Conservation (phyloP, 2,888 invertebrate species). For the Xanthorhoe designata region DNA sequence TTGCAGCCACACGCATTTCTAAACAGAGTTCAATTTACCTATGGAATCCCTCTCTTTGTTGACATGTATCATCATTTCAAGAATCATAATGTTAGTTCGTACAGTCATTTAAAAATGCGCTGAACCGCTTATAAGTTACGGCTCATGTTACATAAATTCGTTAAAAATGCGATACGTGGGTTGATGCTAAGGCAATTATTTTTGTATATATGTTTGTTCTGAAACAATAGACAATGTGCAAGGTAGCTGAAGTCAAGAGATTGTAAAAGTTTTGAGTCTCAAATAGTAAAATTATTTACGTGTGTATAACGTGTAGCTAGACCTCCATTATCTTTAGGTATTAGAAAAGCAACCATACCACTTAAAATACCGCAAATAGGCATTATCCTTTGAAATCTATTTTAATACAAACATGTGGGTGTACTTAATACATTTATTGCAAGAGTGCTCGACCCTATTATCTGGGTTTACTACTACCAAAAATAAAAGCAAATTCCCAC, state of each 20-base stretch:
- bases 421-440: slow-evolving; percentile 1
- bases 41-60: background rate
- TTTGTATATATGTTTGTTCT: background rate
- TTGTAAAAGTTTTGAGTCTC: background rate
- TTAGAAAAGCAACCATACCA: background rate
- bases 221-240: too few relatives aligned
- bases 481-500: slow-evolving; percentile 1
- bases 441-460: background rate
- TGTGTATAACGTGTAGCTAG: too few relatives aligned
- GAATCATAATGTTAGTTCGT: background rate
- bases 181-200: background rate
- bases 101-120: background rate
- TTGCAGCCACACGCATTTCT: background rate
- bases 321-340: too few relatives aligned
- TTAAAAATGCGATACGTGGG: background rate
- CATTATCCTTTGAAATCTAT: background rate
- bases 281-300: too few relatives aligned
- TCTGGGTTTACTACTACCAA: background rate
- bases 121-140: background rate
- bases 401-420: background rate
- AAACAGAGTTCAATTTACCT: background rate
- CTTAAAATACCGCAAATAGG: background rate
- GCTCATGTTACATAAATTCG: background rate
- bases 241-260: background rate
- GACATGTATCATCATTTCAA: background rate